Evolutionary conservation across 35 echinoderm and acorn worm genomes (phyloP).

Genomic region (Holothuria glaberrima): DNA sequence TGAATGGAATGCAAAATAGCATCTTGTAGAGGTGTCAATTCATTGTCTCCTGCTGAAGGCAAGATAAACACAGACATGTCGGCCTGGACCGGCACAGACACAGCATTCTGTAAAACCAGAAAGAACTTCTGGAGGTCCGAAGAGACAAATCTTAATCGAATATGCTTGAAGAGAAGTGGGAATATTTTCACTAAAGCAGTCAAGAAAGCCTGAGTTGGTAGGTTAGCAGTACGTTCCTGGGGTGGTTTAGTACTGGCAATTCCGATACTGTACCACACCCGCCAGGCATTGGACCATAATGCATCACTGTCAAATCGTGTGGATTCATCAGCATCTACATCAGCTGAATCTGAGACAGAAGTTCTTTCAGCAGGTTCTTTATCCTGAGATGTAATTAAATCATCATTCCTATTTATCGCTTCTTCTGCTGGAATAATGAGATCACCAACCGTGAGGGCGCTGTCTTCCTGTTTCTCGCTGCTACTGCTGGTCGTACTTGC

Average conservation of each 20-base stretch:
- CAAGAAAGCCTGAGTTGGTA: slow-evolving; percentile 87
- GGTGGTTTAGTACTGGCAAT: slow-evolving; percentile 81
- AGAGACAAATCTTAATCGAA: slow-evolving; percentile 82
- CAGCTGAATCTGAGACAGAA: slow-evolving; percentile 39
- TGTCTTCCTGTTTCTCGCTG: slow-evolving; percentile 45
- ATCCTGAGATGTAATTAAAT: not conserved
- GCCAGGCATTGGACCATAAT: slow-evolving; percentile 94
- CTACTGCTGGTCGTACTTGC: slow-evolving; percentile 26
- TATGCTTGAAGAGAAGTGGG: slow-evolving; percentile 86
- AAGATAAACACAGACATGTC: slow-evolving; percentile 94
- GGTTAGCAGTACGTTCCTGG: slow-evolving; percentile 49
- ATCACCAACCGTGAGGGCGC: slow-evolving; percentile 38
- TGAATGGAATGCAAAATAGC: slow-evolving; percentile 86
- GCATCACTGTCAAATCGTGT: slow-evolving; percentile 69
- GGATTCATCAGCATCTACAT: not conserved
- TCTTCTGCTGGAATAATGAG: slow-evolving; percentile 66
- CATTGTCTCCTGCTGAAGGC: slow-evolving; percentile 77
- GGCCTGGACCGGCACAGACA: slow-evolving; percentile 92
- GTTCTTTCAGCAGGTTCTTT: slow-evolving; percentile 30
- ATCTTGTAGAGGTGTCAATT: slow-evolving; percentile 85
- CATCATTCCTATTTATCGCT: slow-evolving; percentile 59
- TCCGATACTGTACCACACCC: slow-evolving; percentile 93
- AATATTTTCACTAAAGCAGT: slow-evolving; percentile 96
- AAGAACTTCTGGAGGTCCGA: slow-evolving; percentile 96
- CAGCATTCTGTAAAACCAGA: slow-evolving; percentile 82